Conservation (phyloP, 2,888 invertebrate species). For the Bhutanitis thaidina region DNA sequence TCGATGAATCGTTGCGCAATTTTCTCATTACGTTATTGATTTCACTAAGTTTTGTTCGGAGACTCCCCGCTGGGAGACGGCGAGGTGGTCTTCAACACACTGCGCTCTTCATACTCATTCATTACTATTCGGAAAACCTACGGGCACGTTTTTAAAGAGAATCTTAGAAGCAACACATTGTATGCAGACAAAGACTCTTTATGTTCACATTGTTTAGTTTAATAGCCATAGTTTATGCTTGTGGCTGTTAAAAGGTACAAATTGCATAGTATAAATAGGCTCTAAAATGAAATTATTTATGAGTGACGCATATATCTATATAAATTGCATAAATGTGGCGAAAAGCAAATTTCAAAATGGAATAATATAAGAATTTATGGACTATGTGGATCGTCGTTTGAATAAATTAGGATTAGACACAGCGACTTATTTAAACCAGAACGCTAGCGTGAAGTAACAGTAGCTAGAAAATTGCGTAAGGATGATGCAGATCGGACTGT, state of each 20-base stretch:
- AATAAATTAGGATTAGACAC: slow-evolving; percentile 14
- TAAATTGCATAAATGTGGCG: not conserved
- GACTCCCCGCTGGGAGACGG: slow-evolving; percentile 54
- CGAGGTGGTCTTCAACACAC: slow-evolving; percentile 36
- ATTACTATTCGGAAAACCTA: slow-evolving; percentile 33
- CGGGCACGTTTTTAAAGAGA: slow-evolving; percentile 24
- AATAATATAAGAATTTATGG: slow-evolving; percentile 2
- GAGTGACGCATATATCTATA: not conserved
- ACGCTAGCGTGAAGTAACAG: not conserved
- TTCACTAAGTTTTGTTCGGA: slow-evolving; percentile 62
- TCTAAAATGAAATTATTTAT: slow-evolving; percentile 27
- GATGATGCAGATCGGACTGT: not conserved
- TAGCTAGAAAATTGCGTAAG: not conserved
- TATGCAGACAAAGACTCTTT: slow-evolving; percentile 35
- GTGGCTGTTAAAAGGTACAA: slow-evolving; percentile 31
- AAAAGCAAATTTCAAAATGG: not conserved
- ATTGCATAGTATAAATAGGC: slow-evolving; percentile 28
- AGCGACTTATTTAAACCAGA: not conserved
- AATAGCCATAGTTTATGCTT: slow-evolving; percentile 36
- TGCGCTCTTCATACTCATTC: slow-evolving; percentile 25
- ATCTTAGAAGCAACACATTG: slow-evolving; percentile 30
- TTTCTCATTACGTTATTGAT: slow-evolving; percentile 74
- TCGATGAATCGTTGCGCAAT: slow-evolving; percentile 63
- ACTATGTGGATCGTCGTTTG: slow-evolving; percentile 8
- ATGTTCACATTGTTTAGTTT: slow-evolving; percentile 37